Percentiles rank a stretch among this genome's conserved stretches.
Evolutionary conservation across 2,113 vertebrate genomes (phyloP).

Genomic region (Atractosteus spatula): DNA sequence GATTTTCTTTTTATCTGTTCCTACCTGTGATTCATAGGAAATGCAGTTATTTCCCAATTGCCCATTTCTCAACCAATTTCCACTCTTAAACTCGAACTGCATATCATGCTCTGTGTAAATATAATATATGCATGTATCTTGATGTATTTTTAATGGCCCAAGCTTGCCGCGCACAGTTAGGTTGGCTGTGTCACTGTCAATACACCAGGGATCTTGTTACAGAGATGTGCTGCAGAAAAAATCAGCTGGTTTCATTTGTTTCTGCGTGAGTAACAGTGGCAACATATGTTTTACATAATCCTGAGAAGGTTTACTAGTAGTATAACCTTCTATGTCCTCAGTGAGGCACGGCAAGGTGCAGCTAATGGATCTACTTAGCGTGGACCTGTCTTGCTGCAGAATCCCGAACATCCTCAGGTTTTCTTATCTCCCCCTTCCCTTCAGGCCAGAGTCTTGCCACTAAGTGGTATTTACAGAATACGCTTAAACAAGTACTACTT

Average conservation of each 20-base stretch:
- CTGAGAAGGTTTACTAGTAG: neutral
- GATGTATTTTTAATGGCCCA: neutral
- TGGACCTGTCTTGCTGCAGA: too few species aligned
- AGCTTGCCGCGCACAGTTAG: neutral
- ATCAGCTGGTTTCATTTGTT: slow-evolving; percentile 2
- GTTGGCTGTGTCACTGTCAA: neutral
- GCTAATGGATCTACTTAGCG: neutral
- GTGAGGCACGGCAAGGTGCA: neutral
- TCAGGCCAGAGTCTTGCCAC: too few species aligned
- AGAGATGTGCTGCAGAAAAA: neutral
- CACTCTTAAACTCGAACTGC: neutral
- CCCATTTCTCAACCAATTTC: neutral
- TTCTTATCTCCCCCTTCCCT: too few species aligned
- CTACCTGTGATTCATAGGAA: too few species aligned
- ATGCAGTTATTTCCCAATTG: too few species aligned
- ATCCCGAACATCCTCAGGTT: too few species aligned
- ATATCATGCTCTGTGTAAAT: neutral
- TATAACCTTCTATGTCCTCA: neutral
- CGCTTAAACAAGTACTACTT: too few species aligned
- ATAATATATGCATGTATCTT: neutral
- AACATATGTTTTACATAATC: slow-evolving; percentile 13
- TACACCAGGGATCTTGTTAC: neutral
- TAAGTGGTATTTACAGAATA: too few species aligned
- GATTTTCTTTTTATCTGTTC: too few species aligned
- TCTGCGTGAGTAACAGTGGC: neutral